A percentile compares a stretch with the other conserved stretches of the same genome.
Evolutionary conservation across 1,140 invertebrate genomes (phyloP).

Genomic region (Campodea augens): DNA sequence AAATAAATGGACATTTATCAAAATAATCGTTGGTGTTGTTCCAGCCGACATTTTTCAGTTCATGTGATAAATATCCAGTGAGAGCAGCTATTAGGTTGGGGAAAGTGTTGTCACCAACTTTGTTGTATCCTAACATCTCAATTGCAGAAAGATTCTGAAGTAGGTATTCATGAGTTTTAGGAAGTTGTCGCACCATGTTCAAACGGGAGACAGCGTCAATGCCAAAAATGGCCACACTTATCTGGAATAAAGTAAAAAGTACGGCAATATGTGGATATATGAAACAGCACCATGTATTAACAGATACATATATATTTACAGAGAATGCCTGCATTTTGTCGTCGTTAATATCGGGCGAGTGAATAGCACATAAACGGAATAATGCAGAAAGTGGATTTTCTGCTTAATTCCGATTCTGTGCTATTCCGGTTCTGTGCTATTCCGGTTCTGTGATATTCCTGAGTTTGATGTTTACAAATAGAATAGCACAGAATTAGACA

Average conservation of each 20-base stretch:
- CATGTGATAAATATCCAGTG: constrained; percentile 14
- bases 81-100: constrained; percentile 21
- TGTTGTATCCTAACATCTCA: constrained; percentile 21
- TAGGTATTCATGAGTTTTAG: constrained; percentile 21
- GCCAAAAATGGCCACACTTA: constrained; percentile 24
- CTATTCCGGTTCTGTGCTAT: too few species aligned
- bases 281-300: too few species aligned
- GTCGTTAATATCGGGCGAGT: too few species aligned
- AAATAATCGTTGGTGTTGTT: constrained; percentile 10
- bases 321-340: too few species aligned
- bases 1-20: constrained; percentile 21
- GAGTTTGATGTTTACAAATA: too few species aligned
- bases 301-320: too few species aligned
- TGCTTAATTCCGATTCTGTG: too few species aligned
- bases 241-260: constrained; percentile 1
- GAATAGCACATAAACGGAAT: too few species aligned
- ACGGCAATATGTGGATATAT: too few species aligned
- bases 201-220: constrained; percentile 27
- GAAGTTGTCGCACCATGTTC: constrained; percentile 26
- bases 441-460: too few species aligned
- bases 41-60: constrained; percentile 7
- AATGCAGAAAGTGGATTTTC: too few species aligned
- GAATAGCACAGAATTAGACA: too few species aligned
- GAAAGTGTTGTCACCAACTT: constrained; percentile 23
- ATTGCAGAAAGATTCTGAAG: constrained; percentile 15